Conservation (phyloP, 2,797 vertebrate species). For the Pyrocephalus nanus region DNA sequence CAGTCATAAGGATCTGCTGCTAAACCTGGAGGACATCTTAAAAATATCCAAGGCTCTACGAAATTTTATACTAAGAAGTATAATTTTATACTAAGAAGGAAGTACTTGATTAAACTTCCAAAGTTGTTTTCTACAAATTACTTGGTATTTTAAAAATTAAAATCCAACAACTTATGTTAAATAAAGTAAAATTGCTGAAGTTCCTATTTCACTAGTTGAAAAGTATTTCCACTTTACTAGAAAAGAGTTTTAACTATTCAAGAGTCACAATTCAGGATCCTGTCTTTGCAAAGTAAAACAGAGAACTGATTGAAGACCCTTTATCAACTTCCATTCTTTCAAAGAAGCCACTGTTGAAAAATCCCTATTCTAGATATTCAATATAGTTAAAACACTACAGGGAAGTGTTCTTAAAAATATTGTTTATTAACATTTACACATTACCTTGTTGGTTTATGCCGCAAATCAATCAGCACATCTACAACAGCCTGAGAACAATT, state of each 20-base stretch:
- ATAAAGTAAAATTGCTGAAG: neutral
- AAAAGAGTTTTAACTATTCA: neutral
- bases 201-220: neutral
- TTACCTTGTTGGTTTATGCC: conserved; percentile 90
- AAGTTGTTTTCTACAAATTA: neutral
- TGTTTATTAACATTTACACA: neutral
- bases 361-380: neutral
- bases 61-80: neutral
- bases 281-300: neutral
- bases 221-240: neutral
- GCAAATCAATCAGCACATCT: conserved; percentile 91
- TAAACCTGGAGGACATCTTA: neutral
- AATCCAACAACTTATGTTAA: neutral
- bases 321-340: neutral
- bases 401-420: neutral
- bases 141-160: neutral
- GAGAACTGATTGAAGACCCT: neutral
- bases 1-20: neutral
- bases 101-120: neutral
- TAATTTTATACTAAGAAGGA: neutral
- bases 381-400: neutral
- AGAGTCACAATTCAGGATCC: neutral
- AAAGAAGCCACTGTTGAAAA: neutral
- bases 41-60: neutral
- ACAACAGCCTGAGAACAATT: conserved; percentile 91